phyloP scores from a whole-genome alignment of 2,113 vertebrate genomes.

The Neomonachus schauinslandi region DNA sequence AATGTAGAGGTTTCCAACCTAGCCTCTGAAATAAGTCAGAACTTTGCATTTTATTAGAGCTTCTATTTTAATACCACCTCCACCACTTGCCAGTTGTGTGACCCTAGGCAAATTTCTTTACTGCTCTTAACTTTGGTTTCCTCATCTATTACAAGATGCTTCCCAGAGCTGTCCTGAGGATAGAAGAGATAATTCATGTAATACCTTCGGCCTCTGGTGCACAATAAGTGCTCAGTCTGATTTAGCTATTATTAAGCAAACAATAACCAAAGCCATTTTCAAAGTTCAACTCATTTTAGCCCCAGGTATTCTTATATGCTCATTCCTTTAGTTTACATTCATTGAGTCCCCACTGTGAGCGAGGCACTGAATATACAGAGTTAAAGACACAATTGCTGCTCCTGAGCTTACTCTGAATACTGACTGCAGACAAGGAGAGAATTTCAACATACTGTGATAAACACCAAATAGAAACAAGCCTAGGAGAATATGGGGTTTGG shows the following conservation, averaged over 20 bases:
- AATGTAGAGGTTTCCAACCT: not conserved
- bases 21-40: not conserved
- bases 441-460: not conserved
- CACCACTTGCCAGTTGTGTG: not conserved
- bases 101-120: not conserved
- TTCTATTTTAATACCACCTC: not conserved
- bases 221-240: not conserved
- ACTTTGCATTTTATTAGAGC: not conserved
- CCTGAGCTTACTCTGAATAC: not conserved
- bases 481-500: not conserved
- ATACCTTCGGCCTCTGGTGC: not conserved
- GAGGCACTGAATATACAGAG: not conserved
- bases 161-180: not conserved
- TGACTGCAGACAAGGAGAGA: not conserved
- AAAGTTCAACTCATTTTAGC: not conserved
- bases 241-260: not conserved
- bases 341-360: not conserved
- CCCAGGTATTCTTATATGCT: not conserved
- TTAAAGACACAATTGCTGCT: not conserved
- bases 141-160: not conserved
- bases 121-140: not conserved
- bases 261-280: not conserved
- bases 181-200: not conserved
- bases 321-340: not conserved
- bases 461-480: not conserved